Base-by-base conservation (phyloP, 2,113 vertebrate species). In the Erythrolamprus reginae region DNA sequence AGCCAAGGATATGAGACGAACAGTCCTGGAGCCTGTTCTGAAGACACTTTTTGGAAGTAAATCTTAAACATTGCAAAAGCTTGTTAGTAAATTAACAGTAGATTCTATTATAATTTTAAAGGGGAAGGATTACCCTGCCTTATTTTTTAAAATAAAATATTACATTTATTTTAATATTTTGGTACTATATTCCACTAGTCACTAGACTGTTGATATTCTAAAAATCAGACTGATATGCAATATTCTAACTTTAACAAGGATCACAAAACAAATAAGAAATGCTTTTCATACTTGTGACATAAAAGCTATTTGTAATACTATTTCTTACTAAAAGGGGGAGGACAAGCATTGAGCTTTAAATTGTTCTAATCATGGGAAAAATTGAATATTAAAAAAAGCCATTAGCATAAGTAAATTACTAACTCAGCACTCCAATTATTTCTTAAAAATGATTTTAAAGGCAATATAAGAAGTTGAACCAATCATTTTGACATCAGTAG, bases 381-480 rank as follows among this genome's bases (percentile, higher is more conserved):
- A 19, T 84, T 94, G 47, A 94, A 92, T 93, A 93, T 94, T 89
- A 92, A 77, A 42, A 84, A 93, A 90, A 84, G 52, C 89, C 89
- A 90, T 53, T 47, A 95, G 56, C 48, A 91, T 89, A 93, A 77
- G 90, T 42, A 92, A 89, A 90, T 88, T 94, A 88, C 89, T 95
- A 96, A 95, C 95, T 91, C 82, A 93, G 94, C 88, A 93, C 86
- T 87, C 19, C 92, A 95, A 96, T 96, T 96, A 95, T 93, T 96
- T 96, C 92, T 50, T 2, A 53, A 93, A 96, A 94, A 94, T 45
- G 48, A 93, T 95, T 90, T 93, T 96, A 93, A 96, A 96, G 94
- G 89, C 94, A 96, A 94, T 93, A 94, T 90, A 95, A 93, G 87
- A 96, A 96, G 96, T 97, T 95, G 96, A 93, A 94, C 89, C 70